phyloP scores from a whole-genome alignment of 2,888 invertebrate genomes.

The Calameuta pallipes region DNA sequence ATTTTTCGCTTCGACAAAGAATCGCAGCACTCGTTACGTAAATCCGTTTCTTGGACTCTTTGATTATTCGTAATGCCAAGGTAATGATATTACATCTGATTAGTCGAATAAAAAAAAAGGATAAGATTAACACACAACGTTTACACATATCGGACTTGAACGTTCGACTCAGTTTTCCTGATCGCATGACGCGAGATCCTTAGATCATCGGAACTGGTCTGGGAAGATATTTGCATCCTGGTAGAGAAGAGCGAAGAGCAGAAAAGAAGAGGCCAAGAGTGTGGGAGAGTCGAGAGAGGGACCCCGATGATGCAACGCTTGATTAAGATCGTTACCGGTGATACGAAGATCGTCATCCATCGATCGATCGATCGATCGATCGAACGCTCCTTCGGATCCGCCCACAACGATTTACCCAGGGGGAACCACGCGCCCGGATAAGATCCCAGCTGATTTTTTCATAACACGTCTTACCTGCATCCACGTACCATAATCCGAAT shows the following conservation, averaged over 20 bases:
- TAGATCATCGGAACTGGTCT: constrained; percentile 22
- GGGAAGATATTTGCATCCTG: constrained; percentile 29
- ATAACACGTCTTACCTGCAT: neutral
- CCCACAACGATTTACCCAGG: constrained; percentile 26
- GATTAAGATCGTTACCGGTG: constrained; percentile 32
- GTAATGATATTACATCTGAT: neutral
- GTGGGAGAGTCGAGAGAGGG: constrained; percentile 5
- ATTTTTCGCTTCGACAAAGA: neutral
- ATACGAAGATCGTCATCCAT: constrained; percentile 20
- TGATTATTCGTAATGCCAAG: neutral
- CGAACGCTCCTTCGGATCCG: constrained; percentile 18
- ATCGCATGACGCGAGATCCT: constrained; percentile 3
- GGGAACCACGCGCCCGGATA: constrained; percentile 4
- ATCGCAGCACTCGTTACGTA: neutral
- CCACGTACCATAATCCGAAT: neutral
- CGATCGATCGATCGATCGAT: constrained; percentile 21
- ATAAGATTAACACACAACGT: neutral
- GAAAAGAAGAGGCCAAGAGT: neutral
- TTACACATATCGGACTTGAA: neutral
- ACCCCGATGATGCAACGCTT: constrained; percentile 29
- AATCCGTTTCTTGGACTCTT: neutral
- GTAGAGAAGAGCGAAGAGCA: neutral
- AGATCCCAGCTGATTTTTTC: constrained; percentile 3
- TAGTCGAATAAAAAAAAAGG: neutral
- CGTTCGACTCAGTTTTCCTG: neutral